Base-by-base conservation (phyloP, 1,140 invertebrate genomes). In the Heliconius himera region DNA sequence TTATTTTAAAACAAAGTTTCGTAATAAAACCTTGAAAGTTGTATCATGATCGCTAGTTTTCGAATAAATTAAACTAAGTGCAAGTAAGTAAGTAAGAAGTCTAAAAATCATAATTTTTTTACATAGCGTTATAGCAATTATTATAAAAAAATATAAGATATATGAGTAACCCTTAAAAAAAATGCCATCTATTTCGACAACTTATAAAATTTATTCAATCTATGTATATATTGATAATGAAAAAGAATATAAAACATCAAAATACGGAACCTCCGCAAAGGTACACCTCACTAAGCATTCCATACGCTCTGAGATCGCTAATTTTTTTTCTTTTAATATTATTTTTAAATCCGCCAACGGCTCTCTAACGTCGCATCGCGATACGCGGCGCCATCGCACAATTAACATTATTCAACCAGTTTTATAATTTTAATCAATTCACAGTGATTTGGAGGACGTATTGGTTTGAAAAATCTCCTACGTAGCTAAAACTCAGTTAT, bases 321-420 rank as follows among this genome's bases (percentile, higher is more conserved):
- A 76, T 86, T 83, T 88, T 88, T 86, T 87, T 86, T 88, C 82
- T 87, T 88, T 85, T 85, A 85, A 89, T 86, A 88, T 89, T 88
- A 87, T 89, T 92, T 92, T 91, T 87, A 87, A 91, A 90, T 88
- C 89, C 88, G 87, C 81, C 89, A 90, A 88, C 87, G 88, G 89
- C 79, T 72, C 70, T 88, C 87, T 90, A 89, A 89, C 88, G 84
- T 89, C 84, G 85, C 70, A 72, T 72, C 84, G 83, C 49, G 49
- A 51, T 51, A 20, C 18, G 49, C 83, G 88, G 89, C 89, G 88
- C 89, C 90, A 87, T 79, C 80, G 79, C 81, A 88, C 85, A 86
- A 85, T 85, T 89, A 86, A 84, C 76, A 85, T 87, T 84, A 82
- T 84, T 86, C 85, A 81, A 90, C 90, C 88, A 89, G 90, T 92